Conservation (phyloP, 2,888 invertebrate species). For the Thymelicus acteon region DNA sequence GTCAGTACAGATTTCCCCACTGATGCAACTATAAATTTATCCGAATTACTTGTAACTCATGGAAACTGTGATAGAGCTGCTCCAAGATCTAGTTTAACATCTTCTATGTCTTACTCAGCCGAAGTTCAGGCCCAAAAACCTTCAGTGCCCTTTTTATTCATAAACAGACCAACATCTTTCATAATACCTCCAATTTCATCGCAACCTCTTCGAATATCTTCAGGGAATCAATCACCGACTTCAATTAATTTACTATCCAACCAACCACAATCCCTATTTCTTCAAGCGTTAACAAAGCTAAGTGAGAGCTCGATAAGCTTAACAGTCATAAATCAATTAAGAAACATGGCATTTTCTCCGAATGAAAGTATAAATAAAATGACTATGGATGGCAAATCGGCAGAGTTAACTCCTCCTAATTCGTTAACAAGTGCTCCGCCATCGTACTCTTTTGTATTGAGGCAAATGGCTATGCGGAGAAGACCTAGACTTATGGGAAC, state of each 20-base stretch:
- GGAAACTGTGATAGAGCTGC: neutral
- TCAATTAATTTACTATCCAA: conserved; percentile 44
- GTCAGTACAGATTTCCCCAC: conserved; percentile 23
- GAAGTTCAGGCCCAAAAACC: conserved; percentile 18
- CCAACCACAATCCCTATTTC: conserved; percentile 64
- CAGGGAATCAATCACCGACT: conserved; percentile 49
- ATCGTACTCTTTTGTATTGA: conserved; percentile 74
- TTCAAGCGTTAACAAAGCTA: conserved; percentile 66
- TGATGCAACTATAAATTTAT: conserved; percentile 17
- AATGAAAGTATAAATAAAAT: conserved; percentile 21
- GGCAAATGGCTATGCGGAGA: conserved; percentile 67
- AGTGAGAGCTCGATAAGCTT: conserved; percentile 57
- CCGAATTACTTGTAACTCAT: conserved; percentile 14
- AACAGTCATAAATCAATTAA: conserved; percentile 32
- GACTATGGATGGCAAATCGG: conserved; percentile 41
- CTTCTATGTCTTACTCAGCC: conserved; percentile 3
- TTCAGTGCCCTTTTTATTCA: conserved; percentile 46
- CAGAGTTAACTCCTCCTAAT: conserved; percentile 65
- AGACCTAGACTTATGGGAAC: conserved; percentile 75
- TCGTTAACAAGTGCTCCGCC: conserved; percentile 75
- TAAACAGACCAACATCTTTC: conserved; percentile 41
- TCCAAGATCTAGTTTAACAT: neutral
- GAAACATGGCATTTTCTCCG: conserved; percentile 16
- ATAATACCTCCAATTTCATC: conserved; percentile 39
- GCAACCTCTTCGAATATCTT: conserved; percentile 46